Conservation (phyloP, 2,113 vertebrate species). For the Perca schrenkii region DNA sequence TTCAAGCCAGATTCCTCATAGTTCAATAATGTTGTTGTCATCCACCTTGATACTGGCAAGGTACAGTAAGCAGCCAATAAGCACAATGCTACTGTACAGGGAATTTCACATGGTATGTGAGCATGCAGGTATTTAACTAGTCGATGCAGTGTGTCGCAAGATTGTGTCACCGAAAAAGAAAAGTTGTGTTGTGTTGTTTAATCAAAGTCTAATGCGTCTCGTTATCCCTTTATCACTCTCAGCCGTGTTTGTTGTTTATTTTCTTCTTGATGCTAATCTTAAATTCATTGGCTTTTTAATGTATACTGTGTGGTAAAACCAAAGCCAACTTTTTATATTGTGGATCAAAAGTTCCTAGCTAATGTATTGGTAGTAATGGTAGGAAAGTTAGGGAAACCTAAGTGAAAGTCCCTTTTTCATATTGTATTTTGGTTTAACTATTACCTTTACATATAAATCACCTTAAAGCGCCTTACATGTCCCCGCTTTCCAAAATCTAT, state of each 20-base stretch:
- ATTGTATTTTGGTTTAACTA: constrained; percentile 21
- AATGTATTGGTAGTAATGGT: background rate
- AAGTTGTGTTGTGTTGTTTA: background rate
- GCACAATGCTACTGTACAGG: background rate
- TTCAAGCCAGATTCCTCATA: background rate
- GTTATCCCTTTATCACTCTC: background rate
- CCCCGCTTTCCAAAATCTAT: constrained; percentile 7
- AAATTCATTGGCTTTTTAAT: background rate
- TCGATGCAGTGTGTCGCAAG: background rate
- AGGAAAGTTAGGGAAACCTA: constrained; percentile 8
- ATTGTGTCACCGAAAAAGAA: background rate
- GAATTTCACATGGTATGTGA: background rate
- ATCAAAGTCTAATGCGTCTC: background rate
- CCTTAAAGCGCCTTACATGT: constrained; percentile 19
- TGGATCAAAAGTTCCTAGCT: background rate
- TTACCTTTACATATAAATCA: background rate
- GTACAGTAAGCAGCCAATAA: background rate
- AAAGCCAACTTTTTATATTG: background rate
- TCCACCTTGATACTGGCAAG: background rate
- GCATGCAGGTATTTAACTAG: background rate
- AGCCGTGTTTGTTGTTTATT: background rate
- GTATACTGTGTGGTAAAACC: background rate
- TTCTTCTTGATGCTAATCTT: background rate
- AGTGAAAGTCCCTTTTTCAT: constrained; percentile 11
- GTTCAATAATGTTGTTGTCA: background rate